These are phyloP conservation scores for Tanaodytes sp. DNA, from an alignment of 2,888 invertebrate species.

Conservation along the genomic window DNA sequence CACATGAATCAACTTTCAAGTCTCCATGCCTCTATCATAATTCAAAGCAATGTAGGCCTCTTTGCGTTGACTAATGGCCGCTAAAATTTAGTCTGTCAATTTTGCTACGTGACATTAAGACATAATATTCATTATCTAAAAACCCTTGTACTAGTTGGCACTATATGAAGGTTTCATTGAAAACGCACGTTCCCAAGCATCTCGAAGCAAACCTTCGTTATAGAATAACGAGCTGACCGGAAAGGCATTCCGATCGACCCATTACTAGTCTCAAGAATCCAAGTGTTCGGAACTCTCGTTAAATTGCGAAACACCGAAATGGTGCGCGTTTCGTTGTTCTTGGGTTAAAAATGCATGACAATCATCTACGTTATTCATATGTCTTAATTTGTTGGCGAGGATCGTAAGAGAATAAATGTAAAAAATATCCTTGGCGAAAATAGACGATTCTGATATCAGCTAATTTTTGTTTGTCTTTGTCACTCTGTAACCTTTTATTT, in stretches of 20 bases:
- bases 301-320: constrained; percentile 33
- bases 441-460: constrained; percentile 50
- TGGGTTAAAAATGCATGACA: constrained; percentile 40
- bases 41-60: no score
- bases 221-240: constrained; percentile 20
- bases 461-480: constrained; percentile 40
- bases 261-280: constrained; percentile 30
- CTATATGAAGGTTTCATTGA: constrained; percentile 32
- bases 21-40: no score
- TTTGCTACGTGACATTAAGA: no score
- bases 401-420: constrained; percentile 50
- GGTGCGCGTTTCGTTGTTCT: constrained; percentile 29
- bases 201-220: constrained; percentile 25
- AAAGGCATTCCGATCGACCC: constrained; percentile 7
- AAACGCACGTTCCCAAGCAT: neutral
- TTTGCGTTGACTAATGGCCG: no score
- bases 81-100: no score
- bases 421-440: constrained; percentile 54
- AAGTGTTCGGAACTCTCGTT: constrained; percentile 27
- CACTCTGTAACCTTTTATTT: constrained; percentile 16
- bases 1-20: no score
- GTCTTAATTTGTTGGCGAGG: constrained; percentile 48
- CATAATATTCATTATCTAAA: constrained; percentile 36
- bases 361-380: constrained; percentile 41
- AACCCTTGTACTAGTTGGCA: constrained; percentile 34